phyloP scores from a whole-genome alignment of 1,140 invertebrate genomes.

The Hormaphis cornu region DNA sequence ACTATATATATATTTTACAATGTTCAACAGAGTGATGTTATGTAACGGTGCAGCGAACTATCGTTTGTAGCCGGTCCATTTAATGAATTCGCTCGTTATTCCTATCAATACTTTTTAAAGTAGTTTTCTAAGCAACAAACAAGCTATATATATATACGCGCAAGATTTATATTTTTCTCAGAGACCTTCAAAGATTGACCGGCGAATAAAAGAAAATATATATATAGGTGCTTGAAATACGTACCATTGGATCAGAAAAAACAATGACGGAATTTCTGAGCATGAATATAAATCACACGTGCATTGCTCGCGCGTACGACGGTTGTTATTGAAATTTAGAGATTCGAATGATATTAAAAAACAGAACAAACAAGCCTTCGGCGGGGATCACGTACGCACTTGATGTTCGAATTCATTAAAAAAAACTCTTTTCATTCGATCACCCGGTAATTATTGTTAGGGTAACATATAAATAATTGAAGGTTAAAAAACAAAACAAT shows the following conservation, averaged over 20 bases:
- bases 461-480: not conserved
- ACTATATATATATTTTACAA: not conserved
- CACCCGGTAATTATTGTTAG: not conserved
- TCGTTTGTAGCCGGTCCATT: not conserved
- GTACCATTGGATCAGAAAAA: not conserved
- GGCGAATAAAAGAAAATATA: not conserved
- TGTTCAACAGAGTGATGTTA: not conserved
- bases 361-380: not conserved
- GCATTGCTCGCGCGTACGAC: not conserved
- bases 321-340: constrained; percentile 5
- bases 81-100: constrained; percentile 7
- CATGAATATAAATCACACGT: not conserved
- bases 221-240: not conserved
- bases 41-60: not conserved
- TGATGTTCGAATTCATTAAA: not conserved
- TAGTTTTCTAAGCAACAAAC: not conserved
- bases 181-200: not conserved
- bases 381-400: no score
- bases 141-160: not conserved
- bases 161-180: not conserved
- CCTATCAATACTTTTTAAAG: no score
- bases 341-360: not conserved
- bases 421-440: not conserved
- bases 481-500: not conserved
- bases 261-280: not conserved